phyloP scores from a whole-genome alignment of 2,888 invertebrate species.

The Beris chalybata region DNA sequence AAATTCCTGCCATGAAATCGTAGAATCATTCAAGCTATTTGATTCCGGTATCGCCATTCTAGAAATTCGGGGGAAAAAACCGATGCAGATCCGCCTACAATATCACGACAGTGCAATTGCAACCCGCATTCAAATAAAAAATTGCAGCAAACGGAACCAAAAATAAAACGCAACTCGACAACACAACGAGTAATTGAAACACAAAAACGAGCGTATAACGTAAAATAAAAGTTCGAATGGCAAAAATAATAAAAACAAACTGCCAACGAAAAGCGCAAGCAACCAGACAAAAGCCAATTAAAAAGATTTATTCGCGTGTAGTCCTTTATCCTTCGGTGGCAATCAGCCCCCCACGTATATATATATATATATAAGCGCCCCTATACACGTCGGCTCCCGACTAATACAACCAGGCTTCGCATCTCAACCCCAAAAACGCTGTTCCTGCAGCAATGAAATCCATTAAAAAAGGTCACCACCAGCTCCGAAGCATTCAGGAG shows the following conservation, averaged over 20 bases:
- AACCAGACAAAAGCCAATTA: slow-evolving; percentile 34
- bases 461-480: slow-evolving; percentile 8
- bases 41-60: too few species aligned
- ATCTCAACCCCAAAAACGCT: slow-evolving; percentile 11
- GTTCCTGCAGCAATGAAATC: slow-evolving; percentile 1
- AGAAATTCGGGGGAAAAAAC: too few species aligned
- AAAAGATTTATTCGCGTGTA: slow-evolving; percentile 33
- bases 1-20: too few species aligned
- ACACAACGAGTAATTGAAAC: slow-evolving; percentile 24
- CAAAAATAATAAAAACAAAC: slow-evolving; percentile 31
- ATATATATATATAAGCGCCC: not conserved
- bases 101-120: too few species aligned
- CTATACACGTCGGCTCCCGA: not conserved
- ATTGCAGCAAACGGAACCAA: not conserved
- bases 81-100: too few species aligned
- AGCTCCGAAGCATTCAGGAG: not conserved
- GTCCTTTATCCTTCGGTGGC: slow-evolving; percentile 23
- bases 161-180: slow-evolving; percentile 5
- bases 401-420: slow-evolving; percentile 4
- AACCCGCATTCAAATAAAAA: slow-evolving; percentile 3
- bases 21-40: too few species aligned
- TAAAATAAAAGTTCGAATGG: slow-evolving; percentile 30
- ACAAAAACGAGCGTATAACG: slow-evolving; percentile 24
- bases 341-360: slow-evolving; percentile 7
- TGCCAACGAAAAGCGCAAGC: slow-evolving; percentile 21